Conservation (phyloP, 2,113 vertebrate species). For the Lepus europaeus region DNA sequence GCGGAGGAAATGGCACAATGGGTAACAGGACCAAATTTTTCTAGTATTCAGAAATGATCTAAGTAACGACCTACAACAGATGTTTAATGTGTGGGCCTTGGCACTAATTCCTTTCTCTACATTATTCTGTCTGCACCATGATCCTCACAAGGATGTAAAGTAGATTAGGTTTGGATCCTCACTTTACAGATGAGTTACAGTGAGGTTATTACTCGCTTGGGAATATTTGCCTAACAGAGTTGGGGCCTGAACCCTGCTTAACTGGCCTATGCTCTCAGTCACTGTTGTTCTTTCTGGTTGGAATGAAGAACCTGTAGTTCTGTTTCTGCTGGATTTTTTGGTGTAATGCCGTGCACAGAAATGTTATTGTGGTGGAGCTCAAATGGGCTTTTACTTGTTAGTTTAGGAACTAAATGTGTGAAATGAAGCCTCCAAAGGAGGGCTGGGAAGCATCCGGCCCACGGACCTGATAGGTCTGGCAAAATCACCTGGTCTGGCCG, state of each 20-base stretch:
- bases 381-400: conserved; percentile 43
- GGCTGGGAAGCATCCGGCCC: no score
- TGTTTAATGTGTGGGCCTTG: not conserved
- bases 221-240: not conserved
- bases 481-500: no score
- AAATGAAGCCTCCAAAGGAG: not conserved
- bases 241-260: not conserved
- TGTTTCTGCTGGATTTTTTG: not conserved
- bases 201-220: conserved; percentile 1
- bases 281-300: not conserved
- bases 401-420: conserved; percentile 21
- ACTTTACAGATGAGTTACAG: not conserved
- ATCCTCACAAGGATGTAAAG: not conserved
- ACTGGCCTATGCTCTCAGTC: not conserved
- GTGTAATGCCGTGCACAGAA: not conserved
- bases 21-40: conserved; percentile 9
- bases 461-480: no score
- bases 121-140: not conserved
- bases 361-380: not conserved
- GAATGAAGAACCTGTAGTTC: not conserved
- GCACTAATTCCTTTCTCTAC: not conserved
- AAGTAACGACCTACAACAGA: not conserved
- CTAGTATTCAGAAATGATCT: not conserved
- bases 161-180: not conserved
- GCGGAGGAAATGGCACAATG: not conserved